Evolutionary conservation across 1,140 invertebrate genomes (phyloP).

Genomic region (Musca domestica): DNA sequence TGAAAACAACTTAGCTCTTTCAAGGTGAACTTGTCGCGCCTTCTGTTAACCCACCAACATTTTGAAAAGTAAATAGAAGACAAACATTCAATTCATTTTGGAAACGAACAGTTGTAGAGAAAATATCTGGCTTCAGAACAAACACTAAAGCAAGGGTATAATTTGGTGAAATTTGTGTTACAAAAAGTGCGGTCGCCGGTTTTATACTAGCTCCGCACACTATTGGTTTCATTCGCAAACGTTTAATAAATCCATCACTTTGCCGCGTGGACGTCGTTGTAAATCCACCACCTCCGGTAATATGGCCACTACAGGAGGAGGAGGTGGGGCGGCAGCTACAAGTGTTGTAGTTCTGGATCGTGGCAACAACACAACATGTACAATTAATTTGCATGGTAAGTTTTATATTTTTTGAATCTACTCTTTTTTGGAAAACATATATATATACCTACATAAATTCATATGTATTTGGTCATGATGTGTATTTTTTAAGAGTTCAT

Average conservation of each 20-base stretch:
- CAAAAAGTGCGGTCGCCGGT: no score
- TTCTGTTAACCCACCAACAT: slow-evolving; percentile 6
- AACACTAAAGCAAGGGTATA: background rate
- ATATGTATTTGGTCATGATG: background rate
- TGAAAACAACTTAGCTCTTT: background rate
- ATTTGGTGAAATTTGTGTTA: no score
- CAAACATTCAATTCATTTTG: background rate
- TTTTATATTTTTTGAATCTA: background rate
- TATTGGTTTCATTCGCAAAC: background rate
- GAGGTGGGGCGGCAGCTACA: slow-evolving; percentile 75
- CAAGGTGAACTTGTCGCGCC: slow-evolving; percentile 18
- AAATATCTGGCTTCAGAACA: no score
- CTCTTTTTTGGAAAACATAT: background rate
- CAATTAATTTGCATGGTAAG: slow-evolving; percentile 91
- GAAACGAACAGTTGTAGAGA: background rate
- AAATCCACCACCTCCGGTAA: slow-evolving; percentile 38
- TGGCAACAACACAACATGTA: slow-evolving; percentile 93
- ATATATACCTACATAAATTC: background rate
- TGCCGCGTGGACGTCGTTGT: slow-evolving; percentile 17
- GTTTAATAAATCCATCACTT: slow-evolving; percentile 4
- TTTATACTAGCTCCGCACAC: no score
- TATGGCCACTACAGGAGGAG: slow-evolving; percentile 33
- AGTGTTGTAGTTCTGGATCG: slow-evolving; percentile 90
- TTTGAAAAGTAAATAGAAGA: background rate
- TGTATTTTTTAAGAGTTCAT: background rate